Base-by-base conservation (phyloP, 2,888 invertebrate genomes). In the Steinernema carpocapsae region DNA sequence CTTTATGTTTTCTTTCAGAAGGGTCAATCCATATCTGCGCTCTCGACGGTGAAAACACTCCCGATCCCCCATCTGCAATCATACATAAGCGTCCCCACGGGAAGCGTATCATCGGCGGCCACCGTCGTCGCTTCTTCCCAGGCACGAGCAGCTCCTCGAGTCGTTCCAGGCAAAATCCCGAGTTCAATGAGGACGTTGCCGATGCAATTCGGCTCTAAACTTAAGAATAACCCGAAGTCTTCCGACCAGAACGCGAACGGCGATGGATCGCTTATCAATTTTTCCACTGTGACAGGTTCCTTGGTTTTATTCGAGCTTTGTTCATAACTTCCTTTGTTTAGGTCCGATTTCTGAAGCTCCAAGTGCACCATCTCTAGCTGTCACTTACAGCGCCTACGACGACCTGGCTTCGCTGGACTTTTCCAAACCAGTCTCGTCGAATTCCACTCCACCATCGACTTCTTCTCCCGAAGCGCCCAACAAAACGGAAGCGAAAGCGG, bases 41-140 rank as follows among this genome's bases (percentile, higher is more conserved):
- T 85, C 10, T 82, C 79, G 52, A 76, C 76, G 7, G 78, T 83
- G 78, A 74, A 78, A 19, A 77, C 78, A 1, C 76, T 85, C n/a
- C 85, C 85, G 0, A 80, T 85, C 74, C 85, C 85, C 12, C 76
- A 77, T 64, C 74, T 85, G 52, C 80, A 81, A 32, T 72, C 26
- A 14, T 75, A 72, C 22, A 45, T 51, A 43, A 71, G 52, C 48
- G 52, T 56, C 17, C 70, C 48, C 10, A 64, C 29, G 7, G 64
- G 64, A 64, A 26, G 17, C 17, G 26, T 4, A 19, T 19, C 26
- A 6, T 56, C 56, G 10, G 14, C 64, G 14, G 12, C 64, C 4
- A 64, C 64, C 17, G 37, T 26, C 17, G 64, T 32, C 32, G 64
- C 64, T 19, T 48, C 48, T 48, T 17, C 48, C 17, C 48, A 48